A percentile compares a stretch with the other conserved stretches of the same genome.
Evolutionary conservation across 2,797 vertebrate genomes (phyloP).

Genomic region (Simalia tracyae): DNA sequence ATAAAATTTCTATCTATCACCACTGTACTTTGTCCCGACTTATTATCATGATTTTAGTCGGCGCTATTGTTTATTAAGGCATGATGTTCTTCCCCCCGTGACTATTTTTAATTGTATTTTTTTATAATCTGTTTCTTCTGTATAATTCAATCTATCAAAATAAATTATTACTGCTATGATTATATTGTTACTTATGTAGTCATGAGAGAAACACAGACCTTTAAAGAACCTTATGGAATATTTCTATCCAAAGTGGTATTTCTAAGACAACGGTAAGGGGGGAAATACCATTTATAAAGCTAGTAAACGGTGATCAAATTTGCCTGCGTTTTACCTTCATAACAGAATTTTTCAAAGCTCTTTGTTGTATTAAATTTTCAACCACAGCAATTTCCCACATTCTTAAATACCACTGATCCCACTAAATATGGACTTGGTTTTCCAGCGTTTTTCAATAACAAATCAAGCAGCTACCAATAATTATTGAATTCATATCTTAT

Average conservation of each 20-base stretch:
- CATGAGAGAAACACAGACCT: not conserved
- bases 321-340: not conserved
- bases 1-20: not conserved
- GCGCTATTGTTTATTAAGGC: not conserved
- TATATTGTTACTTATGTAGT: not conserved
- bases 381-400: not conserved
- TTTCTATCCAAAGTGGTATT: not conserved
- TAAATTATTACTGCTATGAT: not conserved
- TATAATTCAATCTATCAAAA: not conserved
- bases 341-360: not conserved
- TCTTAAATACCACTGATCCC: not conserved
- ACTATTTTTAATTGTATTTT: not conserved
- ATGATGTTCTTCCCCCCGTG: not conserved
- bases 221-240: not conserved
- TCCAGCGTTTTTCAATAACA: not conserved
- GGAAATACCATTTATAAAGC: not conserved
- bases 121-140: not conserved
- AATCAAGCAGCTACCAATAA: not conserved
- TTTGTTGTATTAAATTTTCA: not conserved
- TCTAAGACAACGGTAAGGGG: not conserved
- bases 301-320: not conserved
- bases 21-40: not conserved
- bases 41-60: not conserved
- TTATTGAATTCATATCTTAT: not conserved
- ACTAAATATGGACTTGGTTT: not conserved